A percentile compares a stretch with the other conserved stretches of the same genome.
Evolutionary conservation across 2,888 invertebrate species (phyloP).

Genomic region (Ichneumon xanthorius): DNA sequence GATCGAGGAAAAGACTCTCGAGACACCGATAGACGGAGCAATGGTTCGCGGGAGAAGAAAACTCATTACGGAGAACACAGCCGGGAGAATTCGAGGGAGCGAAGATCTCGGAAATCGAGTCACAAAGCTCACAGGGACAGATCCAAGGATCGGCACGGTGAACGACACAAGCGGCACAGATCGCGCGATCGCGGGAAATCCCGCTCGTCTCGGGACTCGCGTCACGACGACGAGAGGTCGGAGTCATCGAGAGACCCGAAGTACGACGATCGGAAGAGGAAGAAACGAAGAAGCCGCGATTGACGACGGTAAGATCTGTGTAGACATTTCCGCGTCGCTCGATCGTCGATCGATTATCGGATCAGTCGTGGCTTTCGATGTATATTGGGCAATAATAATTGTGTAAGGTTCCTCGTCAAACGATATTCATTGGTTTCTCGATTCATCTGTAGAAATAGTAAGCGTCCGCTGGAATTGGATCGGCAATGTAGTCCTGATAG

Average conservation of each 20-base stretch:
- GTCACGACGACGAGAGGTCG: constrained; percentile 26
- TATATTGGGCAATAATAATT: constrained; percentile 18
- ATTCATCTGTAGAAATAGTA: constrained; percentile 20
- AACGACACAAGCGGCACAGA: constrained; percentile 28
- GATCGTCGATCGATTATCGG: neutral
- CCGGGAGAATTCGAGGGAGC: constrained; percentile 26
- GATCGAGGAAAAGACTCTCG: constrained; percentile 9
- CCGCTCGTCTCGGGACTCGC: constrained; percentile 40
- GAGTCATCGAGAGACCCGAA: constrained; percentile 14
- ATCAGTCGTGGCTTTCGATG: neutral
- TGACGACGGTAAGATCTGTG: constrained; percentile 10
- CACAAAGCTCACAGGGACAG: constrained; percentile 54
- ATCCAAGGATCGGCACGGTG: constrained; percentile 55
- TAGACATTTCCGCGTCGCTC: neutral
- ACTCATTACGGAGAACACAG: neutral
- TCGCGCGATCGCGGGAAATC: constrained; percentile 45
- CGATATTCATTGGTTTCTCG: neutral
- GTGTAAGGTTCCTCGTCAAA: neutral
- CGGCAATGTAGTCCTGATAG: neutral
- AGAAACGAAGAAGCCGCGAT: constrained; percentile 50
- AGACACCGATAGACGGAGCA: neutral
- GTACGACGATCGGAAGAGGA: constrained; percentile 58
- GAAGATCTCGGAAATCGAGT: constrained; percentile 53
- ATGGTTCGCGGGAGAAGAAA: neutral
- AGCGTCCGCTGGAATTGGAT: neutral